Base-by-base conservation (phyloP, 2,888 invertebrate species). In the Scaptomyza tumidula region DNA sequence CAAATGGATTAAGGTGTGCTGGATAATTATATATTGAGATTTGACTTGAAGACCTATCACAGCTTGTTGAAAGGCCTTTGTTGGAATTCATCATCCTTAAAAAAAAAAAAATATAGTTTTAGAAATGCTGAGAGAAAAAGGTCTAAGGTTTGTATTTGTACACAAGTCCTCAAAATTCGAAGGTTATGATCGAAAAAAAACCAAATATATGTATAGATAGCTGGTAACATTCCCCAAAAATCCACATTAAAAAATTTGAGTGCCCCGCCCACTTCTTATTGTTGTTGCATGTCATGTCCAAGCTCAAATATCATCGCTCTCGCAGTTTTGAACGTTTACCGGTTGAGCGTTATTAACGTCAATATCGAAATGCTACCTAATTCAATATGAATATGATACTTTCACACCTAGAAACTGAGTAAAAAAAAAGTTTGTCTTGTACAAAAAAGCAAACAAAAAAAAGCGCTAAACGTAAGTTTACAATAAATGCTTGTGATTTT, bases 1-100 rank as follows among this genome's bases (percentile, higher is more conserved):
- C 94, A 91, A 96, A 96, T 24, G 96, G 96, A 92, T 96, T 96
- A 73, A 96, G 93, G 90, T 96, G 95, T 88, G 96, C 95, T 48
- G 96, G 96, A 91, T 96, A 96, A 90, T 96, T 94, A 90, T 95
- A 93, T 81, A 95, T 93, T 52, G 95, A 95, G 58, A 91, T 82
- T 81, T 90, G 90, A 84, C 91, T 92, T 56, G 90, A 87, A 43
- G 90, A 88, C 45, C 91, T 85, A 46, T 90, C 89, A 66, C 85
- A 80, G 65, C 84, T 79, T 48, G 86, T 78, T 46, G 70, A 45
- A 43, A 78, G 33, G 49, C 84, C 84, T 66, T 82, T 84, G 49
- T 81, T 88, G 41, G 84, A 65, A 64, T 88, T 84, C 71, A 70
- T 68, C 66, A 65, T 60, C 48, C 54, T 53, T 24, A 11, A 49